Conservation (phyloP, 2,888 invertebrate genomes). For the Zelleria hepariella region DNA sequence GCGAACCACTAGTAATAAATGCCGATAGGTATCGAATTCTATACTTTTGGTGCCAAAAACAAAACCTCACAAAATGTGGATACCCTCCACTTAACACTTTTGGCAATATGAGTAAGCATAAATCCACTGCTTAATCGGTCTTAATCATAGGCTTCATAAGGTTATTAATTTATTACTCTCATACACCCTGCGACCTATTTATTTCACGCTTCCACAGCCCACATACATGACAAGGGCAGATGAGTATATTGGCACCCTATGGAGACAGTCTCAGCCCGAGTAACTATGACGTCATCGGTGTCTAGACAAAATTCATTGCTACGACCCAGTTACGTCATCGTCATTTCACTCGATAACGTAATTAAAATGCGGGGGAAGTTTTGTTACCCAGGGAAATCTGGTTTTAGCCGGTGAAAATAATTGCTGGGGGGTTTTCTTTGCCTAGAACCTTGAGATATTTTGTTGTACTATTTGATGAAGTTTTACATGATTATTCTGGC, state of each 20-base stretch:
- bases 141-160: too few species aligned
- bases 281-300: slow-evolving; percentile 25
- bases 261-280: slow-evolving; percentile 1
- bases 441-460: neutral
- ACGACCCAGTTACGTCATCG: slow-evolving; percentile 33
- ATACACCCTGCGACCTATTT: too few species aligned
- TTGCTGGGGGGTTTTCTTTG: too few species aligned
- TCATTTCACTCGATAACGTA: slow-evolving; percentile 11
- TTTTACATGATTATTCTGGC: too few species aligned
- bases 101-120: too few species aligned
- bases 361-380: neutral
- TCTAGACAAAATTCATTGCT: slow-evolving; percentile 45
- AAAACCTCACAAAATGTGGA: too few species aligned
- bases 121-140: too few species aligned
- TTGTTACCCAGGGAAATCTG: neutral
- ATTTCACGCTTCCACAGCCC: neutral
- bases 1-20: too few species aligned
- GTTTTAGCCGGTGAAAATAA: neutral
- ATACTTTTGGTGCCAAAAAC: too few species aligned
- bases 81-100: too few species aligned
- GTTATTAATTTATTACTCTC: too few species aligned
- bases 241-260: neutral
- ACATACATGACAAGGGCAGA: neutral
- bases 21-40: too few species aligned
- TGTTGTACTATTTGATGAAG: neutral